Evolutionary conservation across 2,797 vertebrate species (phyloP), one percentile per base, ranked within the genome.

Genomic region (Myotis findleyi): DNA sequence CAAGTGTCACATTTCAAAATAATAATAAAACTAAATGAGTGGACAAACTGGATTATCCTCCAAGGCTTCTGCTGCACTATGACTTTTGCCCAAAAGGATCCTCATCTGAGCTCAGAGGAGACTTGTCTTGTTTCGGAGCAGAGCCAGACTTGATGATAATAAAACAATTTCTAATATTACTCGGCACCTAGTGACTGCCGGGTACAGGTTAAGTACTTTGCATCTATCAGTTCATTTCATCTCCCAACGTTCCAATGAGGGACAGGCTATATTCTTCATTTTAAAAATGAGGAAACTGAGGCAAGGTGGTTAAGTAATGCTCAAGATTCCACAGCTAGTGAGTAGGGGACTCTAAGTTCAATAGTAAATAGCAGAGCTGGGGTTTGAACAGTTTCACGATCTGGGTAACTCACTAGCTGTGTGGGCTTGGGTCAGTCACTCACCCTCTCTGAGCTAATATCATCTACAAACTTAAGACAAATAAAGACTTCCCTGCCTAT

Each of bases 21-120:
- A 88, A 83, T 53, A 93, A 72, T 75, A 87, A 95, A 96, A 91
- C 85, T 76, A 73, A 94, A 62, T 66, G 14, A 89, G 18, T 44
- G 11, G 77, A 73, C 72, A 95, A 84, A 64, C n/a, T 76, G 59
- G 23, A 66, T 88, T 80, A 90, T 62, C 73, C 81, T 79, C 33
- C 91, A 53, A 92, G 64, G 16, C 33, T 75, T 93, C 71, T 79
- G 36, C 27, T 77, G 27, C 4, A 14, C 66, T 84, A 14, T 23
- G 30, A 72, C 49, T 92, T 93, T 84, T 89, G 88, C n/a, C 49
- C 44, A 4, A 14, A 85, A 71, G 4, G 6, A 89, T 79, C 80
- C 7, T 27, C 30, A 36, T 38, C 44, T 68, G 59, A 91, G 49
- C 57, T 75, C 36, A 25, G 27, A 55, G 53, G 14, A 87, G 20